These are phyloP conservation scores for Apostichopus japonicus DNA, from an alignment of 35 echinoderm and acorn worm species.

Conservation along the genomic window DNA sequence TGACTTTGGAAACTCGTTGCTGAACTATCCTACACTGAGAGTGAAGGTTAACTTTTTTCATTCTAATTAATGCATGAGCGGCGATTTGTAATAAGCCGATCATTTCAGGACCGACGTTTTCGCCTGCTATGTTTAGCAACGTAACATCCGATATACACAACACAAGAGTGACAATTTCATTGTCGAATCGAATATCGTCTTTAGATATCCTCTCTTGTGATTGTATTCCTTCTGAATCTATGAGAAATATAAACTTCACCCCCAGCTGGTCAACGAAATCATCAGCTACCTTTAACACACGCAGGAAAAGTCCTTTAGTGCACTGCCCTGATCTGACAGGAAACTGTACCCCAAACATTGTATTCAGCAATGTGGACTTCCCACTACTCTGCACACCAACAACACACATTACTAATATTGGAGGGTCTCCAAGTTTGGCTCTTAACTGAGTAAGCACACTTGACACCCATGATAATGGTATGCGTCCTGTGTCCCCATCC, in stretches of 20 bases:
- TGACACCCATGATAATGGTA: not conserved
- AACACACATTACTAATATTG: slow-evolving; percentile 2
- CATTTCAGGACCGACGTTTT: slow-evolving; percentile 36
- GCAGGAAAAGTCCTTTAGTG: slow-evolving; percentile 19
- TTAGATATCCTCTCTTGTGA: not conserved
- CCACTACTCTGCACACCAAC: slow-evolving; percentile 36
- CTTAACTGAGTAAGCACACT: slow-evolving; percentile 9
- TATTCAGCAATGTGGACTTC: slow-evolving; percentile 39
- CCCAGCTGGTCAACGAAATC: not conserved
- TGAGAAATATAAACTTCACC: not conserved
- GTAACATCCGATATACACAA: slow-evolving; percentile 33
- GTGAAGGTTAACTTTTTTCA: slow-evolving; percentile 6
- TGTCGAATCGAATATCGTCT: slow-evolving; percentile 6
- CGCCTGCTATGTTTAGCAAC: slow-evolving; percentile 6
- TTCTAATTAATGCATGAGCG: slow-evolving; percentile 39
- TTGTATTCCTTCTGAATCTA: slow-evolving; percentile 41
- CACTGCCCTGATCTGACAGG: slow-evolving; percentile 16
- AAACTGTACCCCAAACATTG: slow-evolving; percentile 30
- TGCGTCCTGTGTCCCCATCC: slow-evolving; percentile 8
- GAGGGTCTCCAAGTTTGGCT: not conserved
- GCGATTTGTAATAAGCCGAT: slow-evolving; percentile 3
- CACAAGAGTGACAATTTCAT: slow-evolving; percentile 15
- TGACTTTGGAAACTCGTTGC: slow-evolving; percentile 12
- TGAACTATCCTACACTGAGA: slow-evolving; percentile 33
- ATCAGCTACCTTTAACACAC: not conserved